Base-by-base conservation (phyloP, 2,888 invertebrate species). In the Meiosimyza decipiens region DNA sequence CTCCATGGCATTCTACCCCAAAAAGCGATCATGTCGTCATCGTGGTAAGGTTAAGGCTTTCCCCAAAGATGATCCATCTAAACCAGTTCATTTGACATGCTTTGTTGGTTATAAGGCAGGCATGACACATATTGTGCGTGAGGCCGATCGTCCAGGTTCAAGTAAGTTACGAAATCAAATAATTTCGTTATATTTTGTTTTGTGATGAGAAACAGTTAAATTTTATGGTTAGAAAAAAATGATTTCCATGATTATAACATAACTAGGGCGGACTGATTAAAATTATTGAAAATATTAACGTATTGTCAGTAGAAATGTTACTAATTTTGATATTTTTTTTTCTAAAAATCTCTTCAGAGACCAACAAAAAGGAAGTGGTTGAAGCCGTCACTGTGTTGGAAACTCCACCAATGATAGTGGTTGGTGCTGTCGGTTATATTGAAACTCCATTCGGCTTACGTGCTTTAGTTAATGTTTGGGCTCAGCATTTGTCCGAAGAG, bases 41-140 rank as follows among this genome's bases (percentile, higher is more conserved):
- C 95, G 98, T 89, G 99, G 99, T 82, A 99, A 98, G 89, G 96
- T 97, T 78, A 99, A 99, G 96, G 96, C 99, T 71, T 99, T 99
- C 91, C 99, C 99, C 50, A 98, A 95, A 87, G 99, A 99, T 92
- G 98, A 99, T 87, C 90, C 94, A 49, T 92, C 90, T 82, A 99
- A 99, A 88, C 99, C 99, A 59, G 96, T 99, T 5, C 98, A 99
- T 89, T 90, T 99, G 75, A 99, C 99, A 1, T 96, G 98, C 64
- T 99, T 99, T 87, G 91, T 99, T 82, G 98, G 95, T 74, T 99
- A 98, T 89, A 99, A 99, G 88, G 99, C 99, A 85, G 99, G 99
- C 87, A 99, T 99, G 99, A 98, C 98, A 83, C 99, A 99, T 88
- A 95, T 99, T 88, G 95, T 99, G 12, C 92, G 99, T 81, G 99